Evolutionary conservation across 2,888 invertebrate genomes (phyloP), one percentile per base, ranked within the genome.

Genomic region (Blastobasis adustella): DNA sequence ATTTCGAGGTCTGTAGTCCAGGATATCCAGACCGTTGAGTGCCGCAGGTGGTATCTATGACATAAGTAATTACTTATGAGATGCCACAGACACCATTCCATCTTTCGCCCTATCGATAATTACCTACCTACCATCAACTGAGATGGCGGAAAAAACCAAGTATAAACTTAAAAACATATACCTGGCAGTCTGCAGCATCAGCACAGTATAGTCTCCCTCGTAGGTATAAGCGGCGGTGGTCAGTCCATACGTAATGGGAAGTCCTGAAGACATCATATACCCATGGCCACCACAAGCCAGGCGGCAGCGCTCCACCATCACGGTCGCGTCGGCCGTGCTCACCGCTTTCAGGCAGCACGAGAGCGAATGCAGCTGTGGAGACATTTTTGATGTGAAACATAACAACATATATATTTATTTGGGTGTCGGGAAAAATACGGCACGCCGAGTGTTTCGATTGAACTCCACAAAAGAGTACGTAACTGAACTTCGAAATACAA

Each of bases 201-300:
- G 89, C 3, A 98, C 98, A 0, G 98, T 98, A 71, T 98, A 98
- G 82, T 99, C 98, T 6, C 98, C 98, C 81, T 98, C 98, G 64
- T 98, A 98, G 0, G 98, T 98, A 69, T 94, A 94, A 40, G 95
- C 93, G 1, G 98, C 97, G 0, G 96, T 95, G 9, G 92, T 91
- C 56, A 94, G 82, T 4, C 94, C 94, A 65, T 97, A 98, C 4
- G 94, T 93, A 47, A 93, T 91, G 0, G 98, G 97, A 48, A 98
- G 89, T 73, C 95, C 96, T 40, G 97, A 95, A 37, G 93, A 91
- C 49, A 93, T 90, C 93, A 96, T 94, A 82, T 94, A 98, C 5
- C 98, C 98, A 72, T 98, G 98, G 0, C 98, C 98, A 3, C 98
- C 98, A 73, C 98, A 98, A 0, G 98, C 90, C 62, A 95, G 82